phyloP scores from a whole-genome alignment of 53 echinoderm and acorn worm genomes.

The Arbacia lixula region DNA sequence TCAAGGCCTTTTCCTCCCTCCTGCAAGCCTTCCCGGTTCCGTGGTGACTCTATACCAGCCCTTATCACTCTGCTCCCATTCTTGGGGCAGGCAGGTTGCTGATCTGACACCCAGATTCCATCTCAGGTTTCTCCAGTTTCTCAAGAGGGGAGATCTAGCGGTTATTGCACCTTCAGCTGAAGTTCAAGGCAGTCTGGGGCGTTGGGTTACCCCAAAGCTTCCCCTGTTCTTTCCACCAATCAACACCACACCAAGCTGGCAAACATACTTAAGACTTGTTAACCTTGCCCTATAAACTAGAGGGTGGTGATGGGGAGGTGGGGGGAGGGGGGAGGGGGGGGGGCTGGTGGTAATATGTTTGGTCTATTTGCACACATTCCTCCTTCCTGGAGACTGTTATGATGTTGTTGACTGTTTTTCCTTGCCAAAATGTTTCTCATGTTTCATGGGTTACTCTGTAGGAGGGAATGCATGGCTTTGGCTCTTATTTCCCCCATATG shows the following conservation, averaged over 20 bases:
- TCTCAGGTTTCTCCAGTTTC: slow-evolving; percentile 39
- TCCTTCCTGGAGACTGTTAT: slow-evolving; percentile 25
- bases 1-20: no score
- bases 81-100: slow-evolving; percentile 27
- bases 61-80: slow-evolving; percentile 50
- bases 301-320: not conserved
- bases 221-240: slow-evolving; percentile 1
- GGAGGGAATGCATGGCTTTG: slow-evolving; percentile 7
- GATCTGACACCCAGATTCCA: slow-evolving; percentile 28
- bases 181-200: slow-evolving; percentile 37
- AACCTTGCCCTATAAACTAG: slow-evolving; percentile 6
- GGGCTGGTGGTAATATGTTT: slow-evolving; percentile 25
- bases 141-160: slow-evolving; percentile 43
- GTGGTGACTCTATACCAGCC: no score
- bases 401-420: slow-evolving; percentile 10
- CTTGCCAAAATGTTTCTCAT: slow-evolving; percentile 38
- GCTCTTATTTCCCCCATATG: slow-evolving; percentile 27
- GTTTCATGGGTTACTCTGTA: slow-evolving; percentile 40
- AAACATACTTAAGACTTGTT: slow-evolving; percentile 37
- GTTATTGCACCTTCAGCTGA: slow-evolving; percentile 47
- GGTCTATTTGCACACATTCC: slow-evolving; percentile 27
- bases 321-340: no score
- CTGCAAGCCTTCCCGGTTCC: no score
- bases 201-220: slow-evolving; percentile 20
- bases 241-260: slow-evolving; percentile 27